Percentiles rank a stretch among this genome's conserved stretches.
phyloP scores from a whole-genome alignment of 37 sponge, comb jelly and placozoan genomes.

The Eunapius fragilis region DNA sequence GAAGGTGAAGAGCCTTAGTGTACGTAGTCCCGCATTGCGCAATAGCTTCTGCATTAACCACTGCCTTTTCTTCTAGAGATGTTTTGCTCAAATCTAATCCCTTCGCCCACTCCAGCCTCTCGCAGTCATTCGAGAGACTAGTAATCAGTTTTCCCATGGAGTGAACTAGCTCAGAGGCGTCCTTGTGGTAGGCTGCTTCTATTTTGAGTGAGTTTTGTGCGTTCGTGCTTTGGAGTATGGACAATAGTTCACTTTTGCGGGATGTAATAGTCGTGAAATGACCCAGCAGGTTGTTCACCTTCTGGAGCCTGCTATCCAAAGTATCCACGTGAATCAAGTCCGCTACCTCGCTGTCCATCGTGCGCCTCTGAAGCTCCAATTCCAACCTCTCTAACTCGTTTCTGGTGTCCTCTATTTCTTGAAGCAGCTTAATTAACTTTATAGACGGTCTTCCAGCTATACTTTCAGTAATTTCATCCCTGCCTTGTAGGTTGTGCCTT shows the following conservation, averaged over 20 bases:
- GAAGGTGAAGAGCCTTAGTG: conserved; percentile 4
- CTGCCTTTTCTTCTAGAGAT: not conserved
- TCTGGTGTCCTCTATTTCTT: conserved; percentile 15
- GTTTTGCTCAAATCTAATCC: conserved; percentile 11
- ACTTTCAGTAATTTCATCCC: not conserved
- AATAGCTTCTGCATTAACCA: no score
- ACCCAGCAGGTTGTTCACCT: conserved; percentile 8
- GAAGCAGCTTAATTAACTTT: conserved; percentile 15
- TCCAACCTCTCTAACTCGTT: conserved; percentile 26
- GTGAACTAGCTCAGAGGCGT: not conserved
- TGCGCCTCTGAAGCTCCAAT: not conserved
- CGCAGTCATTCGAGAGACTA: not conserved
- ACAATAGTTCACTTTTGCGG: not conserved
- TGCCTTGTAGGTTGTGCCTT: conserved; percentile 22
- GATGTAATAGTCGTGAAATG: conserved; percentile 21
- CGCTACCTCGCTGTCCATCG: conserved; percentile 19
- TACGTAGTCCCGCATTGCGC: no score
- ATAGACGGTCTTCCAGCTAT: conserved; percentile 13
- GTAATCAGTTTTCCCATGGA: conserved; percentile 11
- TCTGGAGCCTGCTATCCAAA: conserved; percentile 13
- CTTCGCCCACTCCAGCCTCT: conserved; percentile 7
- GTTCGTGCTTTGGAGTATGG: conserved; percentile 16
- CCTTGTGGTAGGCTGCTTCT: conserved; percentile 29
- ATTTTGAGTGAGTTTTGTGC: conserved; percentile 45
- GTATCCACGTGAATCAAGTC: conserved; percentile 20